These are phyloP conservation scores for Tetrax tetrax DNA, from an alignment of 2,113 vertebrate genomes.

Conservation along the genomic window DNA sequence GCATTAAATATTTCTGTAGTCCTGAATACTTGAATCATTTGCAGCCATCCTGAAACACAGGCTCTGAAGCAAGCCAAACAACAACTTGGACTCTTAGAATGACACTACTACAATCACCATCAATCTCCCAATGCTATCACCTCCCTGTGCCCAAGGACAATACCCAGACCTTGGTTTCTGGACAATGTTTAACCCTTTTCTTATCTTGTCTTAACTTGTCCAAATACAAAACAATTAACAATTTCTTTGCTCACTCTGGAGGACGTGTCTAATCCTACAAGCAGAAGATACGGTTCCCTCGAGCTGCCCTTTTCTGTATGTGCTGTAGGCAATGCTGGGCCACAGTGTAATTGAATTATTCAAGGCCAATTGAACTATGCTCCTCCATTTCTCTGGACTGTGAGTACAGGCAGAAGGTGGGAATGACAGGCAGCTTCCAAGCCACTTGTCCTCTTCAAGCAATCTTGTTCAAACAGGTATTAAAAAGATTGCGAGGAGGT, in stretches of 20 bases:
- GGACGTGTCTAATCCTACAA: neutral
- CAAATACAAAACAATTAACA: neutral
- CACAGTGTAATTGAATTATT: neutral
- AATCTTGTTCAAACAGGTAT: neutral
- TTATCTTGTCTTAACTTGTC: neutral
- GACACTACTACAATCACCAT: neutral
- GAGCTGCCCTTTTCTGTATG: neutral
- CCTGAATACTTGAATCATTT: neutral
- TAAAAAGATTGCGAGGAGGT: neutral
- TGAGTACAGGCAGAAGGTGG: neutral
- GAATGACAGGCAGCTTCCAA: neutral
- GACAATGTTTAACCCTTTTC: slow-evolving; percentile 4
- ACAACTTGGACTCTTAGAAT: neutral
- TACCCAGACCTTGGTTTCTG: neutral
- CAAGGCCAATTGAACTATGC: neutral
- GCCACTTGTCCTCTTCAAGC: neutral
- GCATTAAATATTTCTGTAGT: neutral
- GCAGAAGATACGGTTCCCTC: neutral
- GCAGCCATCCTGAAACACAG: neutral
- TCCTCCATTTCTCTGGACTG: neutral
- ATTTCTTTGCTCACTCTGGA: neutral
- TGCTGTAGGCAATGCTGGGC: neutral
- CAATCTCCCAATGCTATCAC: neutral
- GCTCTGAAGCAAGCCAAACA: neutral
- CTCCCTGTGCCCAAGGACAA: neutral